These are phyloP conservation scores for Drosophila erecta DNA, from an alignment of 1,140 invertebrate genomes.

Conservation along the genomic window DNA sequence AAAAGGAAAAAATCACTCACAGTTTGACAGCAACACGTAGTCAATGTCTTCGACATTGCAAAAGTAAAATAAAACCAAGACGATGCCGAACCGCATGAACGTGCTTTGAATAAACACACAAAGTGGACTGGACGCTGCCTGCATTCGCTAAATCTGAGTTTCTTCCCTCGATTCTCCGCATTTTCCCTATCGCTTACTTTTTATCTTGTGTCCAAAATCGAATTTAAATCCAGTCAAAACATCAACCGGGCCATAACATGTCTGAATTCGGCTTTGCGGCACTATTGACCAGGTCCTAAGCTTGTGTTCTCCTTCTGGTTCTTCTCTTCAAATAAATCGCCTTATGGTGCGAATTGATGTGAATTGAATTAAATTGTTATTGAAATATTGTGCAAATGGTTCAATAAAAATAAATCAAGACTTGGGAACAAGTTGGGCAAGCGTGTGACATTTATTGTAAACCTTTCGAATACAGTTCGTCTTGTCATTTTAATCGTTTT, in stretches of 20 bases:
- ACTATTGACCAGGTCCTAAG: constrained; percentile 65
- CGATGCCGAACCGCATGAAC: constrained; percentile 60
- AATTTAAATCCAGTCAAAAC: constrained; percentile 75
- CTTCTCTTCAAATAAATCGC: constrained; percentile 43
- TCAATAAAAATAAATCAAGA: constrained; percentile 5
- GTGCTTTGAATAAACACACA: constrained; percentile 73
- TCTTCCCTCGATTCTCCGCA: constrained; percentile 18
- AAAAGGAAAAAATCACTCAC: constrained; percentile 42
- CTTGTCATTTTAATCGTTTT: too few species aligned
- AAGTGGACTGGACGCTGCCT: constrained; percentile 21
- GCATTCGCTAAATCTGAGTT: constrained; percentile 33
- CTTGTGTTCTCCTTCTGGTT: neutral
- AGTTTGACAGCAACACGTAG: constrained; percentile 74
- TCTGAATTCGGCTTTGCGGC: constrained; percentile 58
- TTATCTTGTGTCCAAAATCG: constrained; percentile 76
- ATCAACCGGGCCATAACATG: constrained; percentile 63
- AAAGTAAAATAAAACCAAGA: constrained; percentile 26
- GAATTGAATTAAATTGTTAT: constrained; percentile 17
- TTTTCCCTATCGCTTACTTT: constrained; percentile 44
- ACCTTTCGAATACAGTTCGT: neutral
- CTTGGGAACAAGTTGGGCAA: neutral
- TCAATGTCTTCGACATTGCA: constrained; percentile 41
- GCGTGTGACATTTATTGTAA: neutral
- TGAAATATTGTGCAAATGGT: constrained; percentile 15
- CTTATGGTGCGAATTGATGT: constrained; percentile 55